Conservation (phyloP, 1,140 invertebrate species). For the Coelopa frigida region DNA sequence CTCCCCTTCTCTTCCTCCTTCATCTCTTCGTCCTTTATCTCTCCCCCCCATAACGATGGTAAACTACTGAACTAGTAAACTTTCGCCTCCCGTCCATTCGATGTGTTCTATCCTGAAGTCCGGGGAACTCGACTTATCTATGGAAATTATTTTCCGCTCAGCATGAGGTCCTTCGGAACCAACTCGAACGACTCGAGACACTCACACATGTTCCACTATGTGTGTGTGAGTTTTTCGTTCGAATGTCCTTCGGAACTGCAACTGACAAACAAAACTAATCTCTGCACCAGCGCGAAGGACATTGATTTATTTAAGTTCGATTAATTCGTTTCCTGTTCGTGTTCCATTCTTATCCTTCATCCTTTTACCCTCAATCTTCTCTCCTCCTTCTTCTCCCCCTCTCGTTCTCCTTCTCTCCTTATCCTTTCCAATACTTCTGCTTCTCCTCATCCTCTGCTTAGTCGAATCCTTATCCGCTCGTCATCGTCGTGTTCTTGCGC, state of each 20-base stretch:
- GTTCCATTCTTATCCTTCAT: constrained; percentile 1
- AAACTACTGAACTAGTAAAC: constrained; percentile 30
- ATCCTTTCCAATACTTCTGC: too few species aligned
- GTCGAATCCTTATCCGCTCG: too few species aligned
- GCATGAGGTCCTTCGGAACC: neutral
- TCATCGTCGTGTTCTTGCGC: too few species aligned
- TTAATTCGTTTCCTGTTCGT: constrained; percentile 37
- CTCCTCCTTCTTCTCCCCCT: too few species aligned
- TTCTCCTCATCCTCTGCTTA: too few species aligned
- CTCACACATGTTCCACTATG: neutral
- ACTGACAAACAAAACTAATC: constrained; percentile 22
- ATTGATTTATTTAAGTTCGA: constrained; percentile 44
- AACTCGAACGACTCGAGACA: neutral
- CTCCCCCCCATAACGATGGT: neutral
- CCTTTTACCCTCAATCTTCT: too few species aligned
- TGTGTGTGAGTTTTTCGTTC: too few species aligned
- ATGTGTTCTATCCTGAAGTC: neutral
- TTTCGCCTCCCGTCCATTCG: constrained; percentile 24
- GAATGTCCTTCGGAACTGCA: neutral
- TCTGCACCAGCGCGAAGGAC: constrained; percentile 34
- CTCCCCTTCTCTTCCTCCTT: neutral
- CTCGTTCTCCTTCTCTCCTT: too few species aligned
- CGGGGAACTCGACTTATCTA: constrained; percentile 18
- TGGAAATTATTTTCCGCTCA: constrained; percentile 13
- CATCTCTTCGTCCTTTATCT: neutral